Evolutionary conservation across 2,888 invertebrate species (phyloP), one percentile per base, ranked within the genome.

Genomic region (Volucella bombylans): DNA sequence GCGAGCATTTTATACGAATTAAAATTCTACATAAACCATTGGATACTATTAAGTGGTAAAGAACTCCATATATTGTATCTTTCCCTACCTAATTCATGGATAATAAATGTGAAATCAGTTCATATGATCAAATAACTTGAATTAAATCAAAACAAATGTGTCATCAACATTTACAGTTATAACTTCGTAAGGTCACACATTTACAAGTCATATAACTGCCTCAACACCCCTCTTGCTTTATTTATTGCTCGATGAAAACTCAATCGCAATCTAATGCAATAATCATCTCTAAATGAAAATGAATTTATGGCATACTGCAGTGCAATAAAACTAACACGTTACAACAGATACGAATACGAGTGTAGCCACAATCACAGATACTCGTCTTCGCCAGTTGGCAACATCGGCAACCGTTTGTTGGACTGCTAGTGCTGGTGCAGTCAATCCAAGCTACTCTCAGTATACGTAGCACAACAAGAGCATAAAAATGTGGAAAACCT

Each of bases 241-340:
- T 55, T 68, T 68, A 55, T 68, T 45, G 54, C 31, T 54, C 47
- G 57, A 69, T 69, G 39, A 57, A 69, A 69, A 52, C 39, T 39
- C 47, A 73, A 76, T 76, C 57, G 59, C 59, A 64, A 69, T 81
- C 76, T 45, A 76, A 76, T 69, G 55, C 62, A 69, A 81, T 76
- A 55, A 76, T 69, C 68, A 69, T 65, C 69, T 68, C 49, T 45
- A 62, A 81, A 54, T 74, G 80, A 81, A 69, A 81, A 81, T 81
- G 52, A 81, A 76, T 81, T 81, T 81, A 81, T 65, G 68, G n/a
- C 64, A 76, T 65, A 69, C 81, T 64, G 81, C 81, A 81, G 47
- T 71, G 81, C 64, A 69, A 76, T 76, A 81, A 81, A 81, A 81
- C 64, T 38, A 31, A 73, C 81, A 81, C 62, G 57, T 73, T 81